Conservation (phyloP, 2,113 vertebrate species). For the Nematolebias whitei region DNA sequence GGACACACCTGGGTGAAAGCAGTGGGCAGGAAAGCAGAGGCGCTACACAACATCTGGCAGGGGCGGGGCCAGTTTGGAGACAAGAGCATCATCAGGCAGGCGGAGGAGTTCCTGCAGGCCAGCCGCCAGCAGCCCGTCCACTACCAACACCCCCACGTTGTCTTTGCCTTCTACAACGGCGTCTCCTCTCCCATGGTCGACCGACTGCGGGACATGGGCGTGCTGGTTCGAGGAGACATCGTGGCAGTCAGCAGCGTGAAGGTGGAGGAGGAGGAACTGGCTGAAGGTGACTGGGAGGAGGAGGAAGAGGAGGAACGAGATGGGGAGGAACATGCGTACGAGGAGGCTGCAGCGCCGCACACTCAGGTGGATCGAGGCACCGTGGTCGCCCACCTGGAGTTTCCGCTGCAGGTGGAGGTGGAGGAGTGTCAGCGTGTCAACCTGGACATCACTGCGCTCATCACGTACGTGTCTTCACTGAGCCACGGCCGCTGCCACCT, state of each 20-base stretch:
- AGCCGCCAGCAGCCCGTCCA: conserved; percentile 91
- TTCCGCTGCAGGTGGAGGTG: conserved; percentile 87
- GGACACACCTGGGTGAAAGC: conserved; percentile 97
- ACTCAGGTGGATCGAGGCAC: conserved; percentile 86
- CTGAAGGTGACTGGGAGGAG: conserved; percentile 27
- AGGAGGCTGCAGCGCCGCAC: conserved; percentile 57
- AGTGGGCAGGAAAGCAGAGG: conserved; percentile 94
- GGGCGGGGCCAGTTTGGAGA: conserved; percentile 96
- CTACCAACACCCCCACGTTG: conserved; percentile 88
- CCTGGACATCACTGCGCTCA: conserved; percentile 95
- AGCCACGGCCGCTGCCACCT: conserved; percentile 91
- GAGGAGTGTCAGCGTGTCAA: conserved; percentile 88
- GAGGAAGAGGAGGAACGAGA: conserved; percentile 19
- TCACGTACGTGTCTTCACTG: conserved; percentile 91
- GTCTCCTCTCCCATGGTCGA: conserved; percentile 92
- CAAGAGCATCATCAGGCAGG: conserved; percentile 90
- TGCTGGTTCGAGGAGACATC: conserved; percentile 91
- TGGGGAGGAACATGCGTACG: not conserved
- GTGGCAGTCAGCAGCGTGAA: conserved; percentile 85
- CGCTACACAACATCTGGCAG: conserved; percentile 96
- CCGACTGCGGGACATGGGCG: conserved; percentile 87
- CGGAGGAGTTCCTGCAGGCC: conserved; percentile 89
- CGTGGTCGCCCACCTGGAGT: conserved; percentile 87
- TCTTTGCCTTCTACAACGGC: conserved; percentile 96
- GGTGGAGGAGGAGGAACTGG: conserved; percentile 52